phyloP scores from a whole-genome alignment of 2,797 vertebrate genomes.

The Manis javanica region DNA sequence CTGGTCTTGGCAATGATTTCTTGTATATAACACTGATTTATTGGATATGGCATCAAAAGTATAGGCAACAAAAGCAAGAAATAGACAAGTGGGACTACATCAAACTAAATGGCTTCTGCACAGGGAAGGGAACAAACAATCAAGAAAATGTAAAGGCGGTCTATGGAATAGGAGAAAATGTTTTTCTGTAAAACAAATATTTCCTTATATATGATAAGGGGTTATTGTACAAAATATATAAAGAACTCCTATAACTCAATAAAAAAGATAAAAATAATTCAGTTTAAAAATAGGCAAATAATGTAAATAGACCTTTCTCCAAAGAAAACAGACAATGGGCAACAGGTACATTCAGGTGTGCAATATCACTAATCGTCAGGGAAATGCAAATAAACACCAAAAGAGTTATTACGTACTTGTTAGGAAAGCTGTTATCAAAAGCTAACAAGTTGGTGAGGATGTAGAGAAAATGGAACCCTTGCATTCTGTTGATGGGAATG shows the following conservation, averaged over 20 bases:
- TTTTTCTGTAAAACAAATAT: background rate
- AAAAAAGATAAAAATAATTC: background rate
- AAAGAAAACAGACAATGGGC: background rate
- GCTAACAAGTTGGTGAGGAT: background rate
- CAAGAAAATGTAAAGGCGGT: background rate
- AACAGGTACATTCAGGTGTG: background rate
- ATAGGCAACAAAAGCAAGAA: background rate
- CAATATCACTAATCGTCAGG: background rate
- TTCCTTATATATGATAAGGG: background rate
- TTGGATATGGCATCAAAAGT: background rate
- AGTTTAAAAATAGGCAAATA: background rate
- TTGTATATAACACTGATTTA: background rate
- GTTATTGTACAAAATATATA: background rate
- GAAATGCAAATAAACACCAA: background rate
- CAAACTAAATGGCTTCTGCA: background rate
- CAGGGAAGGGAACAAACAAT: background rate
- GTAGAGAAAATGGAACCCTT: background rate
- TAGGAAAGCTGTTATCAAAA: background rate
- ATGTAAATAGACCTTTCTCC: background rate
- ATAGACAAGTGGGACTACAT: background rate
- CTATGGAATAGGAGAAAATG: background rate
- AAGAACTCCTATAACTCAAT: background rate
- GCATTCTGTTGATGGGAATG: no score
- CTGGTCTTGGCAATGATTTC: background rate
- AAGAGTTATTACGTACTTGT: no score